Evolutionary conservation across 2,797 vertebrate species (phyloP), one percentile per base, ranked within the genome.

Genomic region (Melanitta fusca): DNA sequence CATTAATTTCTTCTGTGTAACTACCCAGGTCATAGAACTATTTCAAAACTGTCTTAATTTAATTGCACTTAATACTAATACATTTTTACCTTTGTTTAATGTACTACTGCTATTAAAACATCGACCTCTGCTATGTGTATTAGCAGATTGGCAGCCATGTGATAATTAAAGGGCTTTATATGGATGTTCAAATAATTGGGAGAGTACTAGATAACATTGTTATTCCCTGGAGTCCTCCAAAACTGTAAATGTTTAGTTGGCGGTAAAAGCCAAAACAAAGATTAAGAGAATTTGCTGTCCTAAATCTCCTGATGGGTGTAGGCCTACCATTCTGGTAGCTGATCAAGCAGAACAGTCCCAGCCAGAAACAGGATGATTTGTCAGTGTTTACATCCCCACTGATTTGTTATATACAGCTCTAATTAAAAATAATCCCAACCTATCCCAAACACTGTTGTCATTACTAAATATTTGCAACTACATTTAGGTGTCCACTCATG

Each of bases 161-260:
- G 84, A 69, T 91, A 74, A 92, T 68, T 73, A 69, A 43, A 65
- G 45, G 15, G 4, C 38, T 10, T 53, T 92, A 41, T 72, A 49
- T 69, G 86, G 64, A 45, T 39, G 56, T 72, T 62, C 90, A 86
- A 94, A 62, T 3, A 43, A 27, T 86, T 78, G 69, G 47, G 86
- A 69, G 34, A 84, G 54, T 10, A 38, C 74, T 57, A 49, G 73
- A 58, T 87, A 54, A 47, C 19, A 34, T 57, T 81, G 54, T 64
- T 58, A 0, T 89, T 91, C 80, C 60, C 43, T 41, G 53, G n/a
- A 68, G 82, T 79, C 61, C 85, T 85, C 58, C 69, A 95, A 28
- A 72, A 45, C 34, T 38, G 79, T 38, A 86, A 97, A 97, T 93
- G 91, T 92, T 95, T 85, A 68, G 66, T 78, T 93, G 80, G 68